These are phyloP conservation scores for Scortum barcoo DNA, from an alignment of 2,113 vertebrate genomes.

Conservation along the genomic window DNA sequence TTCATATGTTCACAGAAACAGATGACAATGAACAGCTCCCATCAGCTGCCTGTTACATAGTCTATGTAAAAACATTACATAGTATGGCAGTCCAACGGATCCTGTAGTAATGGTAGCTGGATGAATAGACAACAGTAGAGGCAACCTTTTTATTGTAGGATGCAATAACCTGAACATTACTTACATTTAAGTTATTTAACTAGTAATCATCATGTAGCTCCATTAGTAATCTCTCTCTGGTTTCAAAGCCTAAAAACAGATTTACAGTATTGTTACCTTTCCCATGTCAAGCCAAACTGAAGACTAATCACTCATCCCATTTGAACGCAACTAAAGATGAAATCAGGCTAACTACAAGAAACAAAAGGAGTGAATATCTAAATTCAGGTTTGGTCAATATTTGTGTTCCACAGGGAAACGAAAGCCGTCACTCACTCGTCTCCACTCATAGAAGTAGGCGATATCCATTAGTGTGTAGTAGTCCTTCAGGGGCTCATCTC, in stretches of 20 bases:
- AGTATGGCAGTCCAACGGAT: not conserved
- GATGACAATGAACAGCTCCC: not conserved
- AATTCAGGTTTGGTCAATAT: not conserved
- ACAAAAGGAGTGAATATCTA: not conserved
- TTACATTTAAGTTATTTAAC: too few relatives aligned
- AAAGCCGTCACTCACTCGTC: conserved; percentile 85
- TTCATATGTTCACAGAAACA: not conserved
- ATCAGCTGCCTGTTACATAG: not conserved
- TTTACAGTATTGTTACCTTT: not conserved
- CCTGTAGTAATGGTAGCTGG: too few relatives aligned
- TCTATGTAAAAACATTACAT: not conserved
- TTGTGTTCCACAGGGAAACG: not conserved
- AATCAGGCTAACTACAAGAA: not conserved
- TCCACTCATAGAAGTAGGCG: conserved; percentile 95
- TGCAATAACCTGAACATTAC: not conserved
- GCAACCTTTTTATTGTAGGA: too few relatives aligned
- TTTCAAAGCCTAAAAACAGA: not conserved
- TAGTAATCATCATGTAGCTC: not conserved
- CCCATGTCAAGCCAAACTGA: not conserved
- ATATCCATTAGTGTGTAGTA: conserved; percentile 98
- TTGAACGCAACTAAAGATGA: not conserved
- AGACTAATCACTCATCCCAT: not conserved
- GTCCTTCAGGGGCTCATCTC: conserved; percentile 93
- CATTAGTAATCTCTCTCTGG: not conserved
- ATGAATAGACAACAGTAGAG: too few relatives aligned